Evolutionary conservation across 1,140 invertebrate genomes (phyloP).

Genomic region (Protaetia brevitarsis): DNA sequence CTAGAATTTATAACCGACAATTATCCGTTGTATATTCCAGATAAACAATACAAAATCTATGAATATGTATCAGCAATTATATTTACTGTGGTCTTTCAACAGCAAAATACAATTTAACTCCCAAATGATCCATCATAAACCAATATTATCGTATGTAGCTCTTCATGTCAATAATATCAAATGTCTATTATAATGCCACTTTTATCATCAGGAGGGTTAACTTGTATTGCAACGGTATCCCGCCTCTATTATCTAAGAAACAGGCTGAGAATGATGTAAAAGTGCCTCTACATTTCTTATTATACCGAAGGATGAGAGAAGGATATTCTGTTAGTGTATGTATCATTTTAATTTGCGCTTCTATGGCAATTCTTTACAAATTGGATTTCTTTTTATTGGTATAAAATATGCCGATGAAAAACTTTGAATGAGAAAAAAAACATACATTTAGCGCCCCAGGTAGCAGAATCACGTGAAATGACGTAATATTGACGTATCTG

Average conservation of each 20-base stretch:
- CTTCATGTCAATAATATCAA: not conserved
- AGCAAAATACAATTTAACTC: constrained; percentile 35
- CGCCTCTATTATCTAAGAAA: constrained; percentile 61
- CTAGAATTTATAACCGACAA: not conserved
- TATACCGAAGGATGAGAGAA: constrained; percentile 75
- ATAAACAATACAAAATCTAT: constrained; percentile 49
- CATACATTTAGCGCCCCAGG: too few relatives aligned
- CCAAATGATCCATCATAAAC: constrained; percentile 19
- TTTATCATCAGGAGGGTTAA: constrained; percentile 55
- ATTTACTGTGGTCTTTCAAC: constrained; percentile 76
- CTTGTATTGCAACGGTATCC: constrained; percentile 57
- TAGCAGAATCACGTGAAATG: too few relatives aligned
- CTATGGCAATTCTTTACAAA: not conserved
- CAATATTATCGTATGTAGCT: constrained; percentile 36
- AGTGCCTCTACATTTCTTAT: constrained; percentile 63
- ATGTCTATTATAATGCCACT: constrained; percentile 31
- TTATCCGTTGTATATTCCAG: not conserved
- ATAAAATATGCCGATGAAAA: constrained; percentile 9
- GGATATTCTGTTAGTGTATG: constrained; percentile 73
- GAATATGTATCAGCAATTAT: constrained; percentile 71
- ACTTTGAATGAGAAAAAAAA: too few relatives aligned
- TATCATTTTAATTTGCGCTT: constrained; percentile 34
- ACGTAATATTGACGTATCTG: too few relatives aligned
- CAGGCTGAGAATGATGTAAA: constrained; percentile 65
- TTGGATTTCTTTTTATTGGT: not conserved